Conservation (phyloP, 2,888 invertebrate genomes). For the Stictocephala bisonia region DNA sequence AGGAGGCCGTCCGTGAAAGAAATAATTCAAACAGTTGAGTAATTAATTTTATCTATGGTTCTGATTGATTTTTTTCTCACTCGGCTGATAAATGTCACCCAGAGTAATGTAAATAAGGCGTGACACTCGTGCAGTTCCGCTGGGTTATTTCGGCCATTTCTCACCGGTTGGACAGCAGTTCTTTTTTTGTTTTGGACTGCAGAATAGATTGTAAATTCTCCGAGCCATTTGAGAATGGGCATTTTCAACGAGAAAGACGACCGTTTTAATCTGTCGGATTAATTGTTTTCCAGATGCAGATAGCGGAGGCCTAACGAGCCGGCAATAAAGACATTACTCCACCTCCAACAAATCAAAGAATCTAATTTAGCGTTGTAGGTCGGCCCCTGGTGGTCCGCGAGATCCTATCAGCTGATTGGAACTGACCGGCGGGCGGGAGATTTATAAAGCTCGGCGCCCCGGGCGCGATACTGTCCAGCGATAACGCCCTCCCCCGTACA, state of each 20-base stretch:
- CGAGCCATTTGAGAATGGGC: constrained; percentile 1
- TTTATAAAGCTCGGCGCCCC: constrained; percentile 14
- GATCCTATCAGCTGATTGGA: constrained; percentile 26
- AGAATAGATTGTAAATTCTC: no score
- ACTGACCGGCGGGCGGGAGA: constrained; percentile 30
- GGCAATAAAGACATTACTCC: constrained; percentile 35
- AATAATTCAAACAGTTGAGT: no score
- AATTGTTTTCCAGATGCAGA: constrained; percentile 32
- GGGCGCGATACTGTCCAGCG: constrained; percentile 21
- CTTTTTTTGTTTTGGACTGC: no score
- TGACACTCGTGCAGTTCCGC: no score
- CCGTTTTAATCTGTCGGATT: constrained; percentile 36
- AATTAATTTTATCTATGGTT: no score
- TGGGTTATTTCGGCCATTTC: no score
- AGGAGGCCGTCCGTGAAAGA: no score
- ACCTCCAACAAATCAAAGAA: constrained; percentile 37
- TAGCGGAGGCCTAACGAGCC: constrained; percentile 27
- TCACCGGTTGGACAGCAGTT: no score
- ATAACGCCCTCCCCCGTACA: not conserved
- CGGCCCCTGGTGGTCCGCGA: constrained; percentile 38
- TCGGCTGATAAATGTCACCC: no score
- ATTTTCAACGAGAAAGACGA: constrained; percentile 27
- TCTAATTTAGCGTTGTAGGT: constrained; percentile 38
- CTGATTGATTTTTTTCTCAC: no score
- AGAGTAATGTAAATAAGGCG: no score